Conservation (phyloP, 2,113 vertebrate genomes). For the Lichenostomus cassidix region DNA sequence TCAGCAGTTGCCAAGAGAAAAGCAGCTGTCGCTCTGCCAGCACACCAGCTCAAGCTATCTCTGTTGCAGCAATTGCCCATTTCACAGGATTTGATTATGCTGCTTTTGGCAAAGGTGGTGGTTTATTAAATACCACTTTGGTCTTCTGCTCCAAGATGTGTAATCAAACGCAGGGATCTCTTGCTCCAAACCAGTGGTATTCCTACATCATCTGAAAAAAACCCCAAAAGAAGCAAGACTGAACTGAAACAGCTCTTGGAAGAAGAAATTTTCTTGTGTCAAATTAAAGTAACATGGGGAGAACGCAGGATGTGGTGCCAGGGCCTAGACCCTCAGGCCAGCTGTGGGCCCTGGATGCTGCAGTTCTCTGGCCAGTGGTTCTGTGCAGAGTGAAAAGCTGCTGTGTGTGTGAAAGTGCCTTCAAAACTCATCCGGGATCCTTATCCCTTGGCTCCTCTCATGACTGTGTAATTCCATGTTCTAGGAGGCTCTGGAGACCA, state of each 20-base stretch:
- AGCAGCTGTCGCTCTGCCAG: not conserved
- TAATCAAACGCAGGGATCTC: not conserved
- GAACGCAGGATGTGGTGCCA: not conserved
- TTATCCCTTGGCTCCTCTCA: not conserved
- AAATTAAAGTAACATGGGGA: not conserved
- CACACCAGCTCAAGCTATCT: constrained; percentile 4
- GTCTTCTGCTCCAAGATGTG: constrained; percentile 16
- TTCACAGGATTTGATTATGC: constrained; percentile 13
- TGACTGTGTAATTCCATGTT: not conserved
- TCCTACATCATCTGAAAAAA: not conserved
- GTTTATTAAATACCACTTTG: constrained; percentile 49
- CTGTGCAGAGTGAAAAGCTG: not conserved
- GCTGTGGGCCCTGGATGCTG: not conserved
- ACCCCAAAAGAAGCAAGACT: not conserved
- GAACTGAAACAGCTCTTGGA: not conserved
- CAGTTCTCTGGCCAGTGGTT: not conserved
- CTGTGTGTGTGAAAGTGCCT: not conserved
- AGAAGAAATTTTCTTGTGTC: not conserved
- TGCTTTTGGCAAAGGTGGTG: constrained; percentile 47
- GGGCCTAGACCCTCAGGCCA: not conserved
- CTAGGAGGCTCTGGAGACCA: not conserved
- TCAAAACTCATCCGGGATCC: not conserved
- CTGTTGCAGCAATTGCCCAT: not conserved
- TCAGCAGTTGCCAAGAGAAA: constrained; percentile 11
- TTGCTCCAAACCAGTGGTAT: not conserved